These are phyloP conservation scores for Loripinus fragilis DNA, from an alignment of 2,888 invertebrate genomes.

Conservation along the genomic window DNA sequence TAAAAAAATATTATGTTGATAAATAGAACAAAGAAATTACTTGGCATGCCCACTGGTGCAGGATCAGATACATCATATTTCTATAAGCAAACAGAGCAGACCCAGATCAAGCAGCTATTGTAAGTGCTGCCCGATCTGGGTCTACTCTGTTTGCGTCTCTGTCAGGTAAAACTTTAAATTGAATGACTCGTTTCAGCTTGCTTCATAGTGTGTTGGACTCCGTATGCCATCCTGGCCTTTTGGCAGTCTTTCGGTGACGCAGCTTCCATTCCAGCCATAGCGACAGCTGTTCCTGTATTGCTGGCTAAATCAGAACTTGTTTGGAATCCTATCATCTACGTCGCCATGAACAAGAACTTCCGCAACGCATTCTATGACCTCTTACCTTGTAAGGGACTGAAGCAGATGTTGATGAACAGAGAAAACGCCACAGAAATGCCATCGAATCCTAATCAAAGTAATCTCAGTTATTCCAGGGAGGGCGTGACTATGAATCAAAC, in stretches of 20 bases:
- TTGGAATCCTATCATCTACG: constrained; percentile 77
- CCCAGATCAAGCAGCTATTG: too few relatives aligned
- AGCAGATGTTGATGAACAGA: not conserved
- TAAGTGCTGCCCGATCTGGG: too few relatives aligned
- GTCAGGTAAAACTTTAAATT: not conserved
- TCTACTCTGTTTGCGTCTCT: too few relatives aligned
- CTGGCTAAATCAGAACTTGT: constrained; percentile 72
- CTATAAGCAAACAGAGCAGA: too few relatives aligned
- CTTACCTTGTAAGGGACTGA: constrained; percentile 51
- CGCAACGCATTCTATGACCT: constrained; percentile 61
- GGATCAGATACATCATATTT: too few relatives aligned
- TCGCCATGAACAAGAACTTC: constrained; percentile 74
- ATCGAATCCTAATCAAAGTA: too few relatives aligned
- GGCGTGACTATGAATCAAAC: too few relatives aligned
- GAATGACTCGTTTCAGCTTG: constrained; percentile 60
- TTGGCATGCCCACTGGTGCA: too few relatives aligned
- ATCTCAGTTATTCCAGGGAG: too few relatives aligned
- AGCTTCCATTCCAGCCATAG: constrained; percentile 55
- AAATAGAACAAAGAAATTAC: not conserved
- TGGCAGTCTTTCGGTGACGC: constrained; percentile 67
- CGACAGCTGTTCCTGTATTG: constrained; percentile 67
- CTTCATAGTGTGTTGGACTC: constrained; percentile 72
- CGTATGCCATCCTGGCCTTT: constrained; percentile 75
- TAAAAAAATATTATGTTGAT: not conserved
- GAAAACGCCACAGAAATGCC: too few relatives aligned